Base-by-base conservation (phyloP, 2,113 vertebrate species). In the Verasper variegatus region DNA sequence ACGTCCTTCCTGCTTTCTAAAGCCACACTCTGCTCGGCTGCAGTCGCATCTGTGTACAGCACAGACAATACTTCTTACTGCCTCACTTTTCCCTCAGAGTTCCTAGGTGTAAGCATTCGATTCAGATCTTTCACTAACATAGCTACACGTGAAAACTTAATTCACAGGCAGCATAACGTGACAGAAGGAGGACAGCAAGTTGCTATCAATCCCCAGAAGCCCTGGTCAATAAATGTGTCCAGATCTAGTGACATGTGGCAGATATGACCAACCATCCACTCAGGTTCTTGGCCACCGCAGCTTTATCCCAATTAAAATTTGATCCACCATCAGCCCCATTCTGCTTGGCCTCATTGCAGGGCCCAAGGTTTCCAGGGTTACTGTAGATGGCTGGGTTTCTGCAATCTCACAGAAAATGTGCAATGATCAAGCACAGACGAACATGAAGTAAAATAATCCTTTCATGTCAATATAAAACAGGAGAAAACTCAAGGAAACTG, bases 1-100 rank as follows among this genome's bases (percentile, higher is more conserved):
- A 57, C 68, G 71, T 79, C 77, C 64, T 35, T 69, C 72, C 69
- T 87, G 81, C 63, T 86, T 68, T 78, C 63, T 65, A 18, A 67
- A 67, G 21, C 74, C 59, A 76, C 77, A 35, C 86, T 80, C 63
- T 27, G 11, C 69, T 73, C 63, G 74, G 67, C 67, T 56, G 56
- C 52, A 49, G 17, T 49, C 65, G 61, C 71, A 57, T 84, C 61
- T 71, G 47, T 51, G 52, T 68, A 47, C 67, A 55, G 55, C 67
- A 21, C 40, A 59, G 49, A 71, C 52, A 24, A 15, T 35, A n/a
- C 15, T 17, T 51, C 62, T 59, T 54, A 5, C 64, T 66, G 2
- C 27, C 60, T 45, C 51, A 8, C 47, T 59, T 78, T 84, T 15
- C n/a, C 59, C 26, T 60, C 56, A 24, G 35, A 62, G 52, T 66